phyloP scores from a whole-genome alignment of 2,888 invertebrate species.

The Meganola albula region DNA sequence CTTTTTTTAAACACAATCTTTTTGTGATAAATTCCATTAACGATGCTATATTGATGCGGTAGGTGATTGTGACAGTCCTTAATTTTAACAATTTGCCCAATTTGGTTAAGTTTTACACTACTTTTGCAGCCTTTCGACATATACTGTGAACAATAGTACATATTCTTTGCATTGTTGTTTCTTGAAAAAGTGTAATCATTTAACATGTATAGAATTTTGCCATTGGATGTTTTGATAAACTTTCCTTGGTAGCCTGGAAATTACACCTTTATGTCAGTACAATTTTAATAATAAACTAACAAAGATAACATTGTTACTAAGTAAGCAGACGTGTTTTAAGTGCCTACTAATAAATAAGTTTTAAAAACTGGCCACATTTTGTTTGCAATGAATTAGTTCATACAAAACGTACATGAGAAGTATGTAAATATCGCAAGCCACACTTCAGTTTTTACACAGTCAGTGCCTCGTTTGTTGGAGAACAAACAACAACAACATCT shows the following conservation, averaged over 20 bases:
- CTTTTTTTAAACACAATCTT: no score
- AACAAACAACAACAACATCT: no score
- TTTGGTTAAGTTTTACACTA: not conserved
- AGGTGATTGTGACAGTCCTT: not conserved
- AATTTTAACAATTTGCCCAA: not conserved
- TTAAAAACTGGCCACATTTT: no score
- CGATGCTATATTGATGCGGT: not conserved
- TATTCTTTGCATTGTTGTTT: not conserved
- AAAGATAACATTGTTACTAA: not conserved
- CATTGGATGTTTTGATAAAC: constrained; percentile 10
- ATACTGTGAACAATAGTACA: not conserved
- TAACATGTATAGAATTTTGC: constrained; percentile 27
- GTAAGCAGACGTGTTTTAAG: not conserved
- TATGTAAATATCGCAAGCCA: no score
- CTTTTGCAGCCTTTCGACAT: not conserved
- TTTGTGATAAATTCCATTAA: not conserved
- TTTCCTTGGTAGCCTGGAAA: constrained; percentile 8
- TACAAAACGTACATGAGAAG: no score
- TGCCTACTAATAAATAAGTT: no score
- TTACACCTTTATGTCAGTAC: no score
- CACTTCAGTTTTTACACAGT: no score
- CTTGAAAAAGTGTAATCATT: constrained; percentile 28
- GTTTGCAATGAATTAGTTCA: no score
- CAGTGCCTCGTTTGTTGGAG: no score
- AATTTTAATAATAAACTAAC: no score